Conservation (phyloP, 2,888 invertebrate genomes). For the Cheilosia impressa region DNA sequence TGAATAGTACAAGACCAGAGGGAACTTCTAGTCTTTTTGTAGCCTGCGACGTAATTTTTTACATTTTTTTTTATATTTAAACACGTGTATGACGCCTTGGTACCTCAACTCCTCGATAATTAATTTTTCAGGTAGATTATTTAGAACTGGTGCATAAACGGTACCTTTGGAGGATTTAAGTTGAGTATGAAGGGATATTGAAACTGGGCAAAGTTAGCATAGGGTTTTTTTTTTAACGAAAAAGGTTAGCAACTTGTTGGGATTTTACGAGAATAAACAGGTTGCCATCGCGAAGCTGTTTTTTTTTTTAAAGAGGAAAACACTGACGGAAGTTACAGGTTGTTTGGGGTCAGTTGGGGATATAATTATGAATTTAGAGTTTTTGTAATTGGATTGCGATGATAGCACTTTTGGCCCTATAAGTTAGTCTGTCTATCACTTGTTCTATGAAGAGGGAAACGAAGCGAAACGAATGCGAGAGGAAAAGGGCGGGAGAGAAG, state of each 20-base stretch:
- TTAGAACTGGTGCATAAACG: conserved; percentile 34
- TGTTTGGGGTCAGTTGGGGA: conserved; percentile 14
- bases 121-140: conserved; percentile 27
- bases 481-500: no score
- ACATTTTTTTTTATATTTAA: conserved; percentile 25
- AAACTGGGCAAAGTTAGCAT: background rate
- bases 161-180: conserved; percentile 21
- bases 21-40: conserved; percentile 2
- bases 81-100: conserved; percentile 38
- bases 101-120: conserved; percentile 39
- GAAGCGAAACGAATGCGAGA: no score
- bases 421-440: no score
- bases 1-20: conserved; percentile 29
- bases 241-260: conserved; percentile 12
- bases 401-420: no score
- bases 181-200: background rate
- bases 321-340: background rate
- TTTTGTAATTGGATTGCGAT: background rate
- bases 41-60: background rate
- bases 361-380: conserved; percentile 12
- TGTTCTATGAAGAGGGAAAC: no score
- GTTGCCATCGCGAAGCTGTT: conserved; percentile 21
- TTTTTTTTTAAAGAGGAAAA: conserved; percentile 32
- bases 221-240: background rate
- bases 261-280: conserved; percentile 3